Evolutionary conservation across 2,797 vertebrate genomes (phyloP).

Genomic region (Chelon auratus): DNA sequence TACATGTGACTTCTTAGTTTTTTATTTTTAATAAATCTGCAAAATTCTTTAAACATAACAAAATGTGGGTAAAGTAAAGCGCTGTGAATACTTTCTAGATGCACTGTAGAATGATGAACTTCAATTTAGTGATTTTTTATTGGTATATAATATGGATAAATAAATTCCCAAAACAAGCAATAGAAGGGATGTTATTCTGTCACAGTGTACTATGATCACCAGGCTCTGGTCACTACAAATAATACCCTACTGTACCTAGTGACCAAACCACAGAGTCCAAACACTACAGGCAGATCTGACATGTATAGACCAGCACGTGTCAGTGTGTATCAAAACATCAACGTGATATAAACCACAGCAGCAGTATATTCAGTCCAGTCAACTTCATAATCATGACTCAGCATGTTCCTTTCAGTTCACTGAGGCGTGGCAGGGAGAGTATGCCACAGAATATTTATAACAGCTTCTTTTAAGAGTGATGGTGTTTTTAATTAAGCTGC

Average conservation of each 20-base stretch:
- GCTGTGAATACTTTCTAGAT: too few species aligned
- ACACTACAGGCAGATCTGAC: not conserved
- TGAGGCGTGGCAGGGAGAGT: not conserved
- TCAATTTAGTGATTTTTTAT: too few species aligned
- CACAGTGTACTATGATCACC: not conserved
- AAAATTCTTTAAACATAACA: too few species aligned
- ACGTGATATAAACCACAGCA: constrained; percentile 25
- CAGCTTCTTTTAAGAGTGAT: constrained; percentile 4
- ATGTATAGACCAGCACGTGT: not conserved
- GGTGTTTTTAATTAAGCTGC: constrained; percentile 9
- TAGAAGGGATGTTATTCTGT: constrained; percentile 4
- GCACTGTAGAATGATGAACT: too few species aligned
- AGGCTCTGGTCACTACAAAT: not conserved
- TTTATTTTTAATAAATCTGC: too few species aligned
- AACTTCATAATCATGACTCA: constrained; percentile 25
- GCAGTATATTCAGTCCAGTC: constrained; percentile 19
- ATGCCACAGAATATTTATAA: constrained; percentile 1
- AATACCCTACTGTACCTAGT: not conserved
- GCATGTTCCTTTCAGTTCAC: constrained; percentile 4
- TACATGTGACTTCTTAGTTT: too few species aligned
- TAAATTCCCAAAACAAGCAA: not conserved
- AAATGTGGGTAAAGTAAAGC: too few species aligned
- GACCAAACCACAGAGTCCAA: constrained; percentile 3
- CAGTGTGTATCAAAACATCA: not conserved
- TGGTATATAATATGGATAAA: too few species aligned